Evolutionary conservation across 2,888 invertebrate genomes (phyloP).

Genomic region (Agonum fuliginosum): DNA sequence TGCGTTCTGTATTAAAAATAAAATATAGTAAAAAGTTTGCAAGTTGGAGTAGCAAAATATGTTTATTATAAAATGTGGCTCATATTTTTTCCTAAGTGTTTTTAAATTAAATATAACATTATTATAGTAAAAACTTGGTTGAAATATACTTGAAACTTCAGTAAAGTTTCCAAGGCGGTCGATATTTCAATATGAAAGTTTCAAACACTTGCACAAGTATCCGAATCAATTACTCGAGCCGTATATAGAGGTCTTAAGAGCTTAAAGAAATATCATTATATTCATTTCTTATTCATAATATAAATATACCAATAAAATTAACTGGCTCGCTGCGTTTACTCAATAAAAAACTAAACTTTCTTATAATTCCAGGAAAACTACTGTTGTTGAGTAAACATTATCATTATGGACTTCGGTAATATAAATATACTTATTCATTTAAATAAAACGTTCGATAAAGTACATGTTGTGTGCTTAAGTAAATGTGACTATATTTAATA

Average conservation of each 20-base stretch:
- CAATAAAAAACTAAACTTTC: conserved; percentile 13
- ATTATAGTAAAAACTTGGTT: not conserved
- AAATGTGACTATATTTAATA: conserved; percentile 15
- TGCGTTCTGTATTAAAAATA: no score
- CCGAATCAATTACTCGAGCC: conserved; percentile 20
- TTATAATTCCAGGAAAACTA: not conserved
- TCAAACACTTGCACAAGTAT: conserved; percentile 29
- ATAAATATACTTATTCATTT: conserved; percentile 25
- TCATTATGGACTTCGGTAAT: conserved; percentile 18
- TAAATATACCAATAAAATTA: conserved; percentile 44
- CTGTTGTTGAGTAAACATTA: conserved; percentile 18
- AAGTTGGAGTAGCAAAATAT: no score
- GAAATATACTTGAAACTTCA: not conserved
- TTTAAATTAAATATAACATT: conserved; percentile 37
- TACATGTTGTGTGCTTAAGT: conserved; percentile 12
- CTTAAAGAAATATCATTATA: conserved; percentile 46
- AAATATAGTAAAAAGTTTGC: no score
- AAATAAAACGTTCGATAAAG: conserved; percentile 32
- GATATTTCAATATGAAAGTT: conserved; percentile 32
- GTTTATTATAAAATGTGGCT: no score
- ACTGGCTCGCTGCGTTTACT: not conserved
- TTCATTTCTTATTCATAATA: conserved; percentile 41
- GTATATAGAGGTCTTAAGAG: conserved; percentile 15
- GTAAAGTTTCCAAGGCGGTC: not conserved
- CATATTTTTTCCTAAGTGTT: not conserved